Base-by-base conservation (phyloP, 2,113 vertebrate species). In the Brachypteracias leptosomus region DNA sequence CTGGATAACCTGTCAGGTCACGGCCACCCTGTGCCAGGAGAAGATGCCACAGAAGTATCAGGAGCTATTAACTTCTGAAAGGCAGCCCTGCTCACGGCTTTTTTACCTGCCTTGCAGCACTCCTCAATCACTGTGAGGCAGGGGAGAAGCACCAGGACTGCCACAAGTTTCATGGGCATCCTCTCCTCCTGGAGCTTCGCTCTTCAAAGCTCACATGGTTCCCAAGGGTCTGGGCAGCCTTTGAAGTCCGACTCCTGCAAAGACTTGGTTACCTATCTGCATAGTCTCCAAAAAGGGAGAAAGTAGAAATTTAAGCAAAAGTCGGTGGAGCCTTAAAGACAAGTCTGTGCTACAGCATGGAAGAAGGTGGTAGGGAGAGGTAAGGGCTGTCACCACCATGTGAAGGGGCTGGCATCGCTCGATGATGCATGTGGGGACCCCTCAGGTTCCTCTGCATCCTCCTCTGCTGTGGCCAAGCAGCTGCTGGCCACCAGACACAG, bases 311-410 rank as follows among this genome's bases (percentile, higher is more conserved):
- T 40, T 15, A 66, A 77, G 33, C 9, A 57, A 83, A 90, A 87
- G 25, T 18, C n/a, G 15, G 19, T 19, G 52, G 24, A 66, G 12
- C 12, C 66, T 44, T 19, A 44, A 66, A 31, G 72, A 40, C 3
- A 33, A 35, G 13, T 25, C 66, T 33, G 25, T 62, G 47, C 28
- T 40, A 29, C 14, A 49, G 65, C 29, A 5, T 26, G 11, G 55
- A 16, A 8, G 4, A 42, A 22, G 13, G 36, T 4, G 33, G 6
- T 24, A 33, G 42, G 57, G 40, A 54, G 40, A 36, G 15, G 5
- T 4, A 10, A 1, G 3, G 59, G 38, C 11, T 33, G 47, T 40
- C 5, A 0, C 28, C 1, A 3, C 28, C 0, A 0, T 6, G 25
- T 13, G 19, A 28, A 28, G 62, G 75, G 70, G 20, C 29, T 35